Evolutionary conservation across 1,140 invertebrate genomes (phyloP).

Genomic region (Zaprionus ornatus): DNA sequence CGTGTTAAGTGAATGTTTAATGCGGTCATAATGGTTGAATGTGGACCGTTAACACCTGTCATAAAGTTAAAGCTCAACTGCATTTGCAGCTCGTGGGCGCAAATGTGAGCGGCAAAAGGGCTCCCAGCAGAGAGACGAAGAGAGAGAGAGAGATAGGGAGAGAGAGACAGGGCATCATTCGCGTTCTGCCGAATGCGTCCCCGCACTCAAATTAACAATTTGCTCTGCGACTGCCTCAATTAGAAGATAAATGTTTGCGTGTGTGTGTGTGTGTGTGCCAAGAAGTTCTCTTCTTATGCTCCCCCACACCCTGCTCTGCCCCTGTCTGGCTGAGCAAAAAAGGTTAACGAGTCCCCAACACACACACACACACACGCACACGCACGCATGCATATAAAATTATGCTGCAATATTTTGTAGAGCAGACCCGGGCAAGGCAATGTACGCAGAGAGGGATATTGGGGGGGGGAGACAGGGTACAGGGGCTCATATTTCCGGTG

Average conservation of each 20-base stretch:
- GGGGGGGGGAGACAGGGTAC: too few relatives aligned
- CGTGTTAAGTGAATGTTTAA: conserved; percentile 52
- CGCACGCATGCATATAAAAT: conserved; percentile 50
- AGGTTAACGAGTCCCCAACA: conserved; percentile 59
- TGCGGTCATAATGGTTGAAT: conserved; percentile 51
- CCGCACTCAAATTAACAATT: conserved; percentile 53
- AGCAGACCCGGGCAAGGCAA: conserved; percentile 7
- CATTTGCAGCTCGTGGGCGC: conserved; percentile 30
- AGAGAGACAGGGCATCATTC: conserved; percentile 8
- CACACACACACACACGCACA: conserved; percentile 1
- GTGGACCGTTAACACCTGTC: conserved; percentile 64
- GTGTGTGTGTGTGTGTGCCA: conserved; percentile 45
- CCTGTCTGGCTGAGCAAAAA: conserved; percentile 43
- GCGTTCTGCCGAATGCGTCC: conserved; percentile 35
- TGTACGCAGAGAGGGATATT: neutral
- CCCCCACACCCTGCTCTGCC: neutral
- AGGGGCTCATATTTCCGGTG: conserved; percentile 21
- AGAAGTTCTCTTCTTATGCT: conserved; percentile 15
- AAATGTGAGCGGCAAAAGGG: neutral
- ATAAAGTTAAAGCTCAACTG: conserved; percentile 62
- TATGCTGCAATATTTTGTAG: conserved; percentile 67
- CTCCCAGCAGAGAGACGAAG: neutral
- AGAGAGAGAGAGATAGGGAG: conserved; percentile 7
- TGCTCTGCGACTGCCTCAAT: conserved; percentile 53
- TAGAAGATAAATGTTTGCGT: conserved; percentile 68